Conservation (phyloP, 1,140 invertebrate species). For the Telenomus remus region DNA sequence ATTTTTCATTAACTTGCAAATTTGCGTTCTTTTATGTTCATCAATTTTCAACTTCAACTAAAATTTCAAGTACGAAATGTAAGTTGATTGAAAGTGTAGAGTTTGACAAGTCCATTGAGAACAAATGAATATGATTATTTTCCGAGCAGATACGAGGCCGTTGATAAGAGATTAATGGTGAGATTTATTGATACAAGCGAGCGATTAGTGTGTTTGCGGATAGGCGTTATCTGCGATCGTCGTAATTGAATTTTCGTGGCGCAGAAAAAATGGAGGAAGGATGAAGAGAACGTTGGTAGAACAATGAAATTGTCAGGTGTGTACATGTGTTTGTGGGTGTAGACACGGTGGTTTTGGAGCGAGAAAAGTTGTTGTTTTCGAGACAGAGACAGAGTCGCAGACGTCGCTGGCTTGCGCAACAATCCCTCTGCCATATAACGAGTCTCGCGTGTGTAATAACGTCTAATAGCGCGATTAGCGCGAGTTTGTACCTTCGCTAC, state of each 20-base stretch:
- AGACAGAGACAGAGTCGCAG: constrained; percentile 34
- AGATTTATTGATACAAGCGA: constrained; percentile 36
- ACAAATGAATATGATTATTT: constrained; percentile 22
- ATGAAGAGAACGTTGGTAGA: constrained; percentile 6
- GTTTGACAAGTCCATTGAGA: constrained; percentile 11
- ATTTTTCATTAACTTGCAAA: not conserved
- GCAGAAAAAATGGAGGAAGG: constrained; percentile 10
- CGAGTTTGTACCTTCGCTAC: constrained; percentile 53
- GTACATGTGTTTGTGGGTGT: constrained; percentile 39
- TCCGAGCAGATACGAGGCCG: constrained; percentile 26
- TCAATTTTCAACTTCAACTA: too few relatives aligned
- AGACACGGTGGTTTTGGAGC: constrained; percentile 12
- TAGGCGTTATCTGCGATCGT: constrained; percentile 29
- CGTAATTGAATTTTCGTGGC: constrained; percentile 54
- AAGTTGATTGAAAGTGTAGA: not conserved
- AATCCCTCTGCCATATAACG: constrained; percentile 38
- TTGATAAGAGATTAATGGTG: constrained; percentile 42
- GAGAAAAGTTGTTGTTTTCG: constrained; percentile 50
- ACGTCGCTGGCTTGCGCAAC: constrained; percentile 31
- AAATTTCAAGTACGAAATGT: too few relatives aligned
- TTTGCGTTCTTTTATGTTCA: not conserved
- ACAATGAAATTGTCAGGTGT: constrained; percentile 50
- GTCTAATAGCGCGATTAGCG: constrained; percentile 56
- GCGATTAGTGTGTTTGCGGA: constrained; percentile 27
- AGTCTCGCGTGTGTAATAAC: constrained; percentile 55